A percentile compares a stretch with the other conserved stretches of the same genome.
phyloP scores from a whole-genome alignment of 2,797 vertebrate genomes.

The Poeciliopsis turneri region DNA sequence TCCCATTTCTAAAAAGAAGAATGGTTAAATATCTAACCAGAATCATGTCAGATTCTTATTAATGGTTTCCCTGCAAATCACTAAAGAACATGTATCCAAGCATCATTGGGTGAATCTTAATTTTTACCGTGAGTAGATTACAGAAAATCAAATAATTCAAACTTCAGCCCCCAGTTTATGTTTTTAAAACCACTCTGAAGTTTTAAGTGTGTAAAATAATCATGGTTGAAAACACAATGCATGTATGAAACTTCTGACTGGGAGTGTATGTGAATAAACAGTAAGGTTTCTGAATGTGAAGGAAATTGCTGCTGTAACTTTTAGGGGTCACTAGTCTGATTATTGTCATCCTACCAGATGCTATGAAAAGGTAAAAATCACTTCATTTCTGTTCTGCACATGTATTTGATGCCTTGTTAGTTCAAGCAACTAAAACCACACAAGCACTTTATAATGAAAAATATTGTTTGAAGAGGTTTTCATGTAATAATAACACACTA shows the following conservation, averaged over 20 bases:
- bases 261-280: slow-evolving; percentile 5
- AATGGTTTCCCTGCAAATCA: not conserved
- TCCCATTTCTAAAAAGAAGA: not conserved
- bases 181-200: not conserved
- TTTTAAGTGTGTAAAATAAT: not conserved
- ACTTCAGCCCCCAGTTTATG: not conserved
- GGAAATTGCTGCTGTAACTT: slow-evolving; percentile 15
- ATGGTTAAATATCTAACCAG: not conserved
- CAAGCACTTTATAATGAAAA: slow-evolving; percentile 33
- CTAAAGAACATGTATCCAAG: not conserved
- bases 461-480: not conserved
- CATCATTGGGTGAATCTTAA: not conserved
- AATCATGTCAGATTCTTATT: not conserved
- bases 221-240: not conserved
- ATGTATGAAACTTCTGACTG: not conserved
- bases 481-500: slow-evolving; percentile 12
- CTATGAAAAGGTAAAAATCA: not conserved
- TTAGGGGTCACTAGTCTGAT: slow-evolving; percentile 8
- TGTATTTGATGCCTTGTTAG: slow-evolving; percentile 29
- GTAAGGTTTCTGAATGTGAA: slow-evolving; percentile 25
- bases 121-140: not conserved
- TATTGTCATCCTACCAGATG: not conserved
- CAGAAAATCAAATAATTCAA: not conserved
- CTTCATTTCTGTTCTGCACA: slow-evolving; percentile 15
- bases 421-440: slow-evolving; percentile 14